Base-by-base conservation (phyloP, 2,113 vertebrate genomes). In the Galeopterus variegatus region DNA sequence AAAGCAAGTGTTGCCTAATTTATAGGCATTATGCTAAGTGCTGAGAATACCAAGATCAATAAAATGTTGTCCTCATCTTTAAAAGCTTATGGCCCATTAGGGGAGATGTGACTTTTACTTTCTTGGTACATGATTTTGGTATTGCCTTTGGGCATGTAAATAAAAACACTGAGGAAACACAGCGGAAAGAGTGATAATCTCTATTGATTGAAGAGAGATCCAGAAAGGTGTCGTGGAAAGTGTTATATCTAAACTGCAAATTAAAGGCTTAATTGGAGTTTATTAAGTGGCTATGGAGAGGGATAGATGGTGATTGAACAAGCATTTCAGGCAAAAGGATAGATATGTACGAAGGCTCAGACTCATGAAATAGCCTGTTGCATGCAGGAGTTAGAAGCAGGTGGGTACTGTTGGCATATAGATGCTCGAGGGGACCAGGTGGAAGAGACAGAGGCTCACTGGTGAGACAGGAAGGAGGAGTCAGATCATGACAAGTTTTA, bases 161-260 rank as follows among this genome's bases (percentile, higher is more conserved):
- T 82, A 10, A 79, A 95, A 93, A 84, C 90, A 84, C 90, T 41
- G 17, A 95, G 81, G n/a, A 94, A 70, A 69, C 23, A 41, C 5
- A 88, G 54, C 28, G 83, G 28, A 56, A 84, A 85, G 33, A 79
- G 4, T 54, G 2, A 26, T 45, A 10, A 75, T 23, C 11, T 33
- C 0, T 79, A 31, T 54, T 79, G 41, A 83, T 36, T 26, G 41
- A 93, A 4, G 23, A 65, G 33, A 9, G 8, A 7, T 70, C 8
- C 13, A 65, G 70, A 91, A 58, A 58, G 36, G 41, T n/a, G 26
- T 52, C 17, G 72, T 13, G 36, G 54, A 86, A 64, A 6, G 81
- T 50, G 12, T 69, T 67, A 19, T 45, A 26, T 33, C 26, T 52
- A 13, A 76, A 17, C 52, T 81, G 24, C 19, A 48, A 12, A 26